Base-by-base conservation (phyloP, 2,113 vertebrate genomes). In the Dinomys branickii region DNA sequence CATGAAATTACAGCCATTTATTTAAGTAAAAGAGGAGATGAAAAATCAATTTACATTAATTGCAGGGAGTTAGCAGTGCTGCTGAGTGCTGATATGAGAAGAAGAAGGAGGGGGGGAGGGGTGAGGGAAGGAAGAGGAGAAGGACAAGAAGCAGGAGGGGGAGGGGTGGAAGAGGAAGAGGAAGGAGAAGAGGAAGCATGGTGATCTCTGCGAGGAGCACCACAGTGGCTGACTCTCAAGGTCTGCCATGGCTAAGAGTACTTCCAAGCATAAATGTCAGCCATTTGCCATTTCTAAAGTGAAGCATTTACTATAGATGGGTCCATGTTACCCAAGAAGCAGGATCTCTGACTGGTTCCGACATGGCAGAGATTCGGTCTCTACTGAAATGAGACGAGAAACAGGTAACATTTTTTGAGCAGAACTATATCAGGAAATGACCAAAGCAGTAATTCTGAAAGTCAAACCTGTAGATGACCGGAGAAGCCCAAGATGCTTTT, bases 241-340 rank as follows among this genome's bases (percentile, higher is more conserved):
- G 24, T 9, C 13, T 0, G 1, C 12, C 30, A 17, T 1, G 0
- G 1, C 0, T 1, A 8, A 54, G 47, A 28, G 44, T 0, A 41
- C 20, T 35, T 61, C 47, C 13, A 7, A 69, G 24, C 38, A 52
- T 0, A 5, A 0, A 12, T 14, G 0, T 20, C 63, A 33, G 4
- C 28, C 0, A 0, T 50, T n/a, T 20, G 28, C 38, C 38, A 12
- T 7, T 26, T 63, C 41, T 28, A 10, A 19, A 19, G 17, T 17
- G 12, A 77, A 82, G 6, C 63, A 9, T 26, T 69, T 65, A 58
- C 52, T n/a, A 4, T 28, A 35, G 26, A 13, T 44, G 3, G 41
- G 38, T 67, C 50, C 24, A 2, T 17, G 22, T 5, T 28, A 30
- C 6, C 14, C 78, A 16, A 0, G 4, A 12, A 0, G 2, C 6